Conservation (phyloP, 2,797 vertebrate species). For the Gymnodraco acuticeps region DNA sequence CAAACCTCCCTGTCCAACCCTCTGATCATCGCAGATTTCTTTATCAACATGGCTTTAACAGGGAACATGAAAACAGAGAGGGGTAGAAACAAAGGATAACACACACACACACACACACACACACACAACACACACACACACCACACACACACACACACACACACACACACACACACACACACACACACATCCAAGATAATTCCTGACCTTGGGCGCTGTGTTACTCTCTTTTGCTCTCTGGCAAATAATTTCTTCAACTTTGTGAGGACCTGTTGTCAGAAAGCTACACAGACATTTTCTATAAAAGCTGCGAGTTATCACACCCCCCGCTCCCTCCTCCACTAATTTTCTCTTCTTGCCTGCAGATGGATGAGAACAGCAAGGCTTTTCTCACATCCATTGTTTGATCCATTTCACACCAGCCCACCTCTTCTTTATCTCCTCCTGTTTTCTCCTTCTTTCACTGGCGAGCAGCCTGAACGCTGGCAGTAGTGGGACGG, state of each 20-base stretch:
- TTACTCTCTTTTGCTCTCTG: constrained; percentile 7
- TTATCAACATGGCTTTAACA: constrained; percentile 62
- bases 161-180: too few species aligned
- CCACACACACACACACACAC: background rate
- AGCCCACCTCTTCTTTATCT: constrained; percentile 78
- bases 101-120: background rate
- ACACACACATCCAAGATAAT: background rate
- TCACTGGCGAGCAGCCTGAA: constrained; percentile 66
- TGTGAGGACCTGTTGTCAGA: constrained; percentile 50
- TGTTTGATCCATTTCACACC: constrained; percentile 82
- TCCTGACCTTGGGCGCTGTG: constrained; percentile 27
- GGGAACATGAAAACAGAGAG: constrained; percentile 23
- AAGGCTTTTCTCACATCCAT: constrained; percentile 76
- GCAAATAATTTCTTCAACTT: constrained; percentile 62
- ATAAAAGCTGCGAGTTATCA: constrained; percentile 73
- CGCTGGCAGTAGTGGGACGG: constrained; percentile 61
- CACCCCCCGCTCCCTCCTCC: constrained; percentile 59
- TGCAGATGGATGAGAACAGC: constrained; percentile 71
- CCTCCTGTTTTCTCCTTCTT: constrained; percentile 72
- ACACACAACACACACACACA: background rate
- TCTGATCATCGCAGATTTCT: constrained; percentile 69
- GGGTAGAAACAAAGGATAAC: constrained; percentile 23
- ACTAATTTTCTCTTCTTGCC: constrained; percentile 68
- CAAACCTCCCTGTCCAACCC: constrained; percentile 57
- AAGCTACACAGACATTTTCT: constrained; percentile 61